Conservation (phyloP, 2,113 vertebrate species). For the Patagioenas fasciata region DNA sequence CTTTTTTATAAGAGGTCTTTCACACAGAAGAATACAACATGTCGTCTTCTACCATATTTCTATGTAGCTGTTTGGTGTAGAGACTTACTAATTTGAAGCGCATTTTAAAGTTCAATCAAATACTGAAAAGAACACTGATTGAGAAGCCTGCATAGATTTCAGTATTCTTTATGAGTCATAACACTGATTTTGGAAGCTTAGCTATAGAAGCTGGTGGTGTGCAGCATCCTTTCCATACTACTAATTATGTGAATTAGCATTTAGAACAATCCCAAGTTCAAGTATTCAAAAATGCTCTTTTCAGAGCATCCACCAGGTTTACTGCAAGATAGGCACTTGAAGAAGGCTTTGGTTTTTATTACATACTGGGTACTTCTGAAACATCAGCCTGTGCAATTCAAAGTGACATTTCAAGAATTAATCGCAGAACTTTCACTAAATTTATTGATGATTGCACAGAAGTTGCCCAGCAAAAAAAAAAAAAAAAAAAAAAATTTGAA, state of each 20-base stretch:
- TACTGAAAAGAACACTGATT: conserved; percentile 59
- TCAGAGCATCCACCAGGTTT: conserved; percentile 70
- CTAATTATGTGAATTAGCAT: conserved; percentile 62
- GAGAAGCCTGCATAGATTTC: conserved; percentile 62
- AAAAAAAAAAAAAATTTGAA: neutral
- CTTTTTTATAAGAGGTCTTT: conserved; percentile 45
- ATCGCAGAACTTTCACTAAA: neutral
- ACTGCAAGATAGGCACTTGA: conserved; percentile 70
- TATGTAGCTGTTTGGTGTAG: conserved; percentile 42
- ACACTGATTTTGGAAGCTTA: conserved; percentile 61
- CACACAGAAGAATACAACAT: conserved; percentile 25
- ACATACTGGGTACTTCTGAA: conserved; percentile 19
- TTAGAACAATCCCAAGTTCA: conserved; percentile 66
- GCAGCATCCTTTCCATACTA: conserved; percentile 35
- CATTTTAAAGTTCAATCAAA: conserved; percentile 59
- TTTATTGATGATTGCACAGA: neutral
- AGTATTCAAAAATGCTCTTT: conserved; percentile 70
- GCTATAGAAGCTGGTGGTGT: conserved; percentile 39
- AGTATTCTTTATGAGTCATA: conserved; percentile 60
- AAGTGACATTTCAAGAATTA: neutral
- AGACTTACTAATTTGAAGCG: conserved; percentile 51
- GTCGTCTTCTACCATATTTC: conserved; percentile 28
- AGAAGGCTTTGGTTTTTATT: conserved; percentile 55
- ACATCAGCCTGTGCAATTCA: conserved; percentile 19
- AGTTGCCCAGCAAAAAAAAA: neutral